phyloP scores from a whole-genome alignment of 2,797 vertebrate genomes.

The Bovichtus diacanthus region DNA sequence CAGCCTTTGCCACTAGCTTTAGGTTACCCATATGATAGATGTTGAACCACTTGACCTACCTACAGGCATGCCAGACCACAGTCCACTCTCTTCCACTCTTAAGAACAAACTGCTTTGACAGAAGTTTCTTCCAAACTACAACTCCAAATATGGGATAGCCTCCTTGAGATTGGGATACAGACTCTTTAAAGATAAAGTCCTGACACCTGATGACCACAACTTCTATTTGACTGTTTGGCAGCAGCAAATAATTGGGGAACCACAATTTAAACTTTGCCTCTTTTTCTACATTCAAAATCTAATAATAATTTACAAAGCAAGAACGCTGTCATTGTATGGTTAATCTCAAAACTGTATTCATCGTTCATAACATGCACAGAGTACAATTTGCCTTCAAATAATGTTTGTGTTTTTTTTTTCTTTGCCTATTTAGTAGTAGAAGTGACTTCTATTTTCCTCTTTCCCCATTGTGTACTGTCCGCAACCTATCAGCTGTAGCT shows the following conservation, averaged over 20 bases:
- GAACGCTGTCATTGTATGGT: neutral
- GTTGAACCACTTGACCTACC: neutral
- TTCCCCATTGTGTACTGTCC: neutral
- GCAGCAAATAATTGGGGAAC: neutral
- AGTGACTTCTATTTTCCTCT: conserved; percentile 5
- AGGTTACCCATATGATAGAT: neutral
- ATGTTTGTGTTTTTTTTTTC: neutral
- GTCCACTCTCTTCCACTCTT: neutral
- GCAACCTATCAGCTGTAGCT: conserved; percentile 24
- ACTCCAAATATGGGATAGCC: neutral
- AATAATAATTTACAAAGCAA: neutral
- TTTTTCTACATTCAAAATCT: neutral
- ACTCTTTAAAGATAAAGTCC: neutral
- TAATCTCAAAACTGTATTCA: neutral
- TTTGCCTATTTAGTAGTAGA: neutral
- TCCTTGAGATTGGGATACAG: neutral
- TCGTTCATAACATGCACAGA: neutral
- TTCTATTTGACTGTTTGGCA: neutral
- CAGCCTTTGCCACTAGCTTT: neutral
- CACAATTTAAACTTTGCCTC: neutral
- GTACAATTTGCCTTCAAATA: neutral
- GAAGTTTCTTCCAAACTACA: neutral
- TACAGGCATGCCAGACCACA: neutral
- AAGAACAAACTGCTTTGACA: neutral
- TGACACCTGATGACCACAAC: neutral